These are phyloP conservation scores for Drosophila heteroneura DNA, from an alignment of 2,888 invertebrate genomes.

Conservation along the genomic window DNA sequence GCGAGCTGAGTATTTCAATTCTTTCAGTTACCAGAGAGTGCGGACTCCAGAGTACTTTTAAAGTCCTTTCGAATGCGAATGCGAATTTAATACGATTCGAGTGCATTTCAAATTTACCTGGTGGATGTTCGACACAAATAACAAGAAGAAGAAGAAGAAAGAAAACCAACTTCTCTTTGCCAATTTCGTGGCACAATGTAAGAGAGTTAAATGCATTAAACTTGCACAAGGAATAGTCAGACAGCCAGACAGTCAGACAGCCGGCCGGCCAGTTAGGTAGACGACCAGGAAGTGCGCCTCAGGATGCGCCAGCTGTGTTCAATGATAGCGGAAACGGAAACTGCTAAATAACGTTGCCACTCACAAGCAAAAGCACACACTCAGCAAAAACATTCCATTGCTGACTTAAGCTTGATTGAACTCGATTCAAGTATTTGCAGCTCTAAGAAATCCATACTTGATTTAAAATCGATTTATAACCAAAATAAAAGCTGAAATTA, in stretches of 20 bases:
- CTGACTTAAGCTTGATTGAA: not conserved
- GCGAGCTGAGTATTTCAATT: constrained; percentile 28
- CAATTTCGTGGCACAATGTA: constrained; percentile 74
- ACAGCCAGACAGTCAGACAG: not conserved
- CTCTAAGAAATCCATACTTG: not conserved
- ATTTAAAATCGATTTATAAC: not conserved
- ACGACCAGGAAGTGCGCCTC: constrained; percentile 33
- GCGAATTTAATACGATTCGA: constrained; percentile 58
- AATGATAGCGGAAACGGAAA: constrained; percentile 75
- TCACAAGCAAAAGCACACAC: constrained; percentile 35
- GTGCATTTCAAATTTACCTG: constrained; percentile 63
- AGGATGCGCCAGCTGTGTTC: constrained; percentile 75
- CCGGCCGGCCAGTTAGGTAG: not conserved
- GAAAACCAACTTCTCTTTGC: constrained; percentile 48
- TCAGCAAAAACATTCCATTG: not conserved
- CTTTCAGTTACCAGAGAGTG: constrained; percentile 10
- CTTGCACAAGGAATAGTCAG: constrained; percentile 58
- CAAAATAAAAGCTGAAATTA: not conserved
- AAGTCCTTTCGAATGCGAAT: constrained; percentile 51
- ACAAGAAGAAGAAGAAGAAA: constrained; percentile 48
- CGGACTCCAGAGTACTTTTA: constrained; percentile 15
- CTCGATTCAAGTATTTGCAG: not conserved
- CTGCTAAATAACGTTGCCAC: constrained; percentile 76
- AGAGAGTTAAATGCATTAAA: constrained; percentile 79
- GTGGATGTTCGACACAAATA: constrained; percentile 29